Conservation (phyloP, 2,797 vertebrate species). For the Rhynchonycteris naso region DNA sequence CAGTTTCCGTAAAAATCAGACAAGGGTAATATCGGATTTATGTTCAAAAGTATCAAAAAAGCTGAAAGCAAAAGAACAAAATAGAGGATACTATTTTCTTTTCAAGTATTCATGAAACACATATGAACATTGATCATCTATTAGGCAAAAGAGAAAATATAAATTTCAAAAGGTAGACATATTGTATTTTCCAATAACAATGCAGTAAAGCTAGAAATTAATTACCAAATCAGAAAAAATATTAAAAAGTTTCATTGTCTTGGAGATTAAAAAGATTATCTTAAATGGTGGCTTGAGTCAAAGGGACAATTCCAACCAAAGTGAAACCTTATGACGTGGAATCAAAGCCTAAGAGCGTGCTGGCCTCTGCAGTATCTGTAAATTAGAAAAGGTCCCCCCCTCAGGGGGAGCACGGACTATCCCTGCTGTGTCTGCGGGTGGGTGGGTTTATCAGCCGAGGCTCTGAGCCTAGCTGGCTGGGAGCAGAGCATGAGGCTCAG, state of each 20-base stretch:
- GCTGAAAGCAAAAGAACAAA: not conserved
- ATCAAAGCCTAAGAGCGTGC: not conserved
- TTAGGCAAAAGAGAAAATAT: not conserved
- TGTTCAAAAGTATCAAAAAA: not conserved
- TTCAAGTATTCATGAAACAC: not conserved
- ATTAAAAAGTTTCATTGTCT: not conserved
- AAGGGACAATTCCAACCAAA: not conserved
- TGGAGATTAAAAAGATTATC: not conserved
- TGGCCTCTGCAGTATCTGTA: not conserved
- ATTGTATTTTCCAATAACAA: not conserved
- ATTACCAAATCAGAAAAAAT: not conserved
- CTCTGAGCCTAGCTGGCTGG: not conserved
- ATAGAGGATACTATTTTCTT: not conserved
- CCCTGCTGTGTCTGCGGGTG: too few relatives aligned
- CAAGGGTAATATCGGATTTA: not conserved
- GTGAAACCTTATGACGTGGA: not conserved
- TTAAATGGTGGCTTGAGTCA: not conserved
- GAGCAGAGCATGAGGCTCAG: not conserved
- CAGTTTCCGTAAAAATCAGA: constrained; percentile 39
- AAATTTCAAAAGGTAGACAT: not conserved
- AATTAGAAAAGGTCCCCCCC: not conserved
- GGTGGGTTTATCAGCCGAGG: too few relatives aligned
- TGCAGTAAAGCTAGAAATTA: not conserved
- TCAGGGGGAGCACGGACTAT: too few relatives aligned
- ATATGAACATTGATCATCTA: not conserved